Evolutionary conservation across 2,797 vertebrate species (phyloP).

Genomic region (Syngnathus rostellatus): DNA sequence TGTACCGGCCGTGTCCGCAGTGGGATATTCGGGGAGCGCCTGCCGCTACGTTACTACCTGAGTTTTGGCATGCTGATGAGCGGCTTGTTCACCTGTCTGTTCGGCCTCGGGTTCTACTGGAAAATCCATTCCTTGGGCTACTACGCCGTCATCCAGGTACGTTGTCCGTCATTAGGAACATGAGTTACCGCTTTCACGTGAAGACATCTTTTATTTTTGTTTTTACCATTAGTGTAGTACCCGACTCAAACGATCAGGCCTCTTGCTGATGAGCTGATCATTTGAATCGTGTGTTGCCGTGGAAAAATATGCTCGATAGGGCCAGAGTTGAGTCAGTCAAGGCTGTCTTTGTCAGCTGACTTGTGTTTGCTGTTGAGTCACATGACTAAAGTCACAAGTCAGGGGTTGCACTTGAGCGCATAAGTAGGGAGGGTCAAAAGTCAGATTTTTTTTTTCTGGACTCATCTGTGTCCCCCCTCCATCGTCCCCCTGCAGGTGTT

Average conservation of each 20-base stretch:
- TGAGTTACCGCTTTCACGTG: not conserved
- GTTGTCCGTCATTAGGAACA: not conserved
- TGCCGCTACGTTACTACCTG: slow-evolving; percentile 91
- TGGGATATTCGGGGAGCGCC: slow-evolving; percentile 91
- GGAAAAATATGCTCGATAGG: too few relatives aligned
- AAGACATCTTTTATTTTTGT: too few relatives aligned
- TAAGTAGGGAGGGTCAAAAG: not conserved
- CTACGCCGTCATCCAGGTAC: slow-evolving; percentile 86
- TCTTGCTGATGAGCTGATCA: too few relatives aligned
- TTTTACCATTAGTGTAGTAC: too few relatives aligned
- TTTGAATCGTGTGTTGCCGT: too few relatives aligned
- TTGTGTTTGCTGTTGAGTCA: slow-evolving; percentile 29
- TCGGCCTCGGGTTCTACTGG: slow-evolving; percentile 91
- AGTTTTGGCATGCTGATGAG: slow-evolving; percentile 84
- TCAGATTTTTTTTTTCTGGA: too few relatives aligned
- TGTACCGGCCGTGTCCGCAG: slow-evolving; percentile 50
- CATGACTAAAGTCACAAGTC: slow-evolving; percentile 20
- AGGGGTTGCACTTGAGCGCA: not conserved
- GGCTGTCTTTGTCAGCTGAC: not conserved
- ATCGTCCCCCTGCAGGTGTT: slow-evolving; percentile 65
- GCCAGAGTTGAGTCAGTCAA: not conserved
- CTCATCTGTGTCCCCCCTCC: not conserved
- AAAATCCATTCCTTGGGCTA: slow-evolving; percentile 85
- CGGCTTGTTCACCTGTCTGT: slow-evolving; percentile 82
- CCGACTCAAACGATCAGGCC: too few relatives aligned